These are phyloP conservation scores for Pangasianodon hypophthalmus DNA, from an alignment of 2,113 vertebrate species.

Conservation along the genomic window DNA sequence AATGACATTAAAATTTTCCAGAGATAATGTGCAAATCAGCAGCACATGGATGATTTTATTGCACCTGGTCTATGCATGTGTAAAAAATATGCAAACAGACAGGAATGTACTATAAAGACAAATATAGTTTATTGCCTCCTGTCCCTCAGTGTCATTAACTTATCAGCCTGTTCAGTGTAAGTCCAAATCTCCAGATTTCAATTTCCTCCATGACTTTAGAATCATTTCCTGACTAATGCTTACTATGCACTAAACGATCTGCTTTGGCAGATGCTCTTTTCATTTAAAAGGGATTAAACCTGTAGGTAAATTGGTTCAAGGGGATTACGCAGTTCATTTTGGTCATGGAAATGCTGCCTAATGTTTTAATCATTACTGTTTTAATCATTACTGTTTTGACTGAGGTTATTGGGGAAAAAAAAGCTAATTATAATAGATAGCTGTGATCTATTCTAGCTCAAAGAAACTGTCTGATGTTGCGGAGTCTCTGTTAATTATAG, in stretches of 20 bases:
- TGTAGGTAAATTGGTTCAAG: conserved; percentile 50
- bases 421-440: neutral
- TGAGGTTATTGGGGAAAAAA: conserved; percentile 53
- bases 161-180: conserved; percentile 38
- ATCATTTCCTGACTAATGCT: conserved; percentile 41
- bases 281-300: conserved; percentile 58
- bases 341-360: conserved; percentile 50
- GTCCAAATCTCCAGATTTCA: conserved; percentile 11
- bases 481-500: neutral
- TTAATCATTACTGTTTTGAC: conserved; percentile 48
- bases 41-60: conserved; percentile 8
- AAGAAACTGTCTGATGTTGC: neutral
- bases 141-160: conserved; percentile 54
- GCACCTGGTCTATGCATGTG: neutral
- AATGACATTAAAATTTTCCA: neutral
- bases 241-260: conserved; percentile 44
- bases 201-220: conserved; percentile 33
- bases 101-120: conserved; percentile 45
- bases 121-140: conserved; percentile 45
- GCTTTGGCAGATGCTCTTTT: conserved; percentile 58
- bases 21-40: conserved; percentile 5
- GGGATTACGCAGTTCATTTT: conserved; percentile 54
- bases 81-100: conserved; percentile 41
- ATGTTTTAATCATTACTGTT: conserved; percentile 49
- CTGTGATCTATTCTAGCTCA: neutral